Percentiles rank a stretch among this genome's conserved stretches.
These are phyloP conservation scores for Parascotia fuliginaria DNA, from an alignment of 2,888 invertebrate species.

Conservation along the genomic window DNA sequence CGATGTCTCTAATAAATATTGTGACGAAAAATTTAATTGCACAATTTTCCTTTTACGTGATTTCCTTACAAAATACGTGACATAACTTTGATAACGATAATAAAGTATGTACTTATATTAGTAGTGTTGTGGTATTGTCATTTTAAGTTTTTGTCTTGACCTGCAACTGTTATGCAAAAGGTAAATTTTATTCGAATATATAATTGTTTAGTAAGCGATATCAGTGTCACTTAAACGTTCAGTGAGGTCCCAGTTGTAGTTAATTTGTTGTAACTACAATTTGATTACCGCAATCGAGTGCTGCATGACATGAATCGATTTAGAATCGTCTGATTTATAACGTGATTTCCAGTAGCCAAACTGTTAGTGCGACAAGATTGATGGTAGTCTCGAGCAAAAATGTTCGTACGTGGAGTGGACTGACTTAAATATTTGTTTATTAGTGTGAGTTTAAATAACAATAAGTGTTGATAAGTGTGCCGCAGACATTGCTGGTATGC, in stretches of 20 bases:
- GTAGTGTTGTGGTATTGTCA: too few species aligned
- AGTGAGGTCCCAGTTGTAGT: conserved; percentile 21
- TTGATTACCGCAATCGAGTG: conserved; percentile 55
- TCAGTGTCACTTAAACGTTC: conserved; percentile 13
- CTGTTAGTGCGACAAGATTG: conserved; percentile 43
- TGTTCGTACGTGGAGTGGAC: conserved; percentile 80
- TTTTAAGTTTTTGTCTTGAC: conserved; percentile 9
- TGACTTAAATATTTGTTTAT: conserved; percentile 49
- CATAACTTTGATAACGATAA: too few species aligned
- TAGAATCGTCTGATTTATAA: conserved; percentile 38
- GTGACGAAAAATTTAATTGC: neutral
- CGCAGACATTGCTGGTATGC: conserved; percentile 74
- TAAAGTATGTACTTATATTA: too few species aligned
- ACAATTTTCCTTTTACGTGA: neutral
- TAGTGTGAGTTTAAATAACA: conserved; percentile 32
- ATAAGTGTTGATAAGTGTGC: conserved; percentile 59
- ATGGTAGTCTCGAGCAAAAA: conserved; percentile 60
- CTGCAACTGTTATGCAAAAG: conserved; percentile 2
- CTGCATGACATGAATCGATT: conserved; percentile 48
- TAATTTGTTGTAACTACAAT: conserved; percentile 26
- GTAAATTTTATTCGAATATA: conserved; percentile 12
- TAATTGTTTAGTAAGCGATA: conserved; percentile 4
- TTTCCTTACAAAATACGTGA: neutral
- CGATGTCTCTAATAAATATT: neutral
- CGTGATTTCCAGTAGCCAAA: conserved; percentile 55